A percentile compares a stretch with the other conserved stretches of the same genome.
These are phyloP conservation scores for Sander lucioperca DNA, from an alignment of 2,113 vertebrate species.

Conservation along the genomic window DNA sequence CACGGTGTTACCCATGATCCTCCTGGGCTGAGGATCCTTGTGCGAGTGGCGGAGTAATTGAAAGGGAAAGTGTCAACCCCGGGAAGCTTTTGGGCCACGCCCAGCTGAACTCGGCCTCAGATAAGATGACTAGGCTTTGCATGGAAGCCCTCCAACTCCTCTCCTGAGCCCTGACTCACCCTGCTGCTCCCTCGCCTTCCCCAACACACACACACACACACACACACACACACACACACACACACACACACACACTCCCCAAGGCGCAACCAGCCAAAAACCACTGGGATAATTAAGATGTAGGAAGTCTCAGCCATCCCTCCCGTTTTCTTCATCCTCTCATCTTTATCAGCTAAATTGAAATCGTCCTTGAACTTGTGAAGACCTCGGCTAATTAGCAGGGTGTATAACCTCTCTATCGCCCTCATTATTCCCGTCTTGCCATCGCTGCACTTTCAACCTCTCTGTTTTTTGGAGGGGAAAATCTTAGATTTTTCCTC, in stretches of 20 bases:
- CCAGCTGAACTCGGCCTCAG: conserved; percentile 51
- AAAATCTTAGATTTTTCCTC: conserved; percentile 20
- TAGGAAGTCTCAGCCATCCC: conserved; percentile 65
- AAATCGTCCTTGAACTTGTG: conserved; percentile 80
- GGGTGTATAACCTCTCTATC: conserved; percentile 74
- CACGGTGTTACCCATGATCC: conserved; percentile 19
- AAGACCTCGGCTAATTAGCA: conserved; percentile 77
- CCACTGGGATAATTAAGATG: conserved; percentile 73
- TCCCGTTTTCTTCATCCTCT: conserved; percentile 56
- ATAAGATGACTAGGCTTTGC: conserved; percentile 53
- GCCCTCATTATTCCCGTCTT: conserved; percentile 75
- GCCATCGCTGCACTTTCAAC: conserved; percentile 47
- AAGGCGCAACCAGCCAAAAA: conserved; percentile 45
- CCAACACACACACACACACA: neutral
- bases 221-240: conserved; percentile 13
- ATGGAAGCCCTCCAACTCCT: conserved; percentile 32
- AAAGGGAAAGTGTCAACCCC: conserved; percentile 67
- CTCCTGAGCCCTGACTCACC: conserved; percentile 17
- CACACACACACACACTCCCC: conserved; percentile 30
- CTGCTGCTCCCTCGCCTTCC: neutral
- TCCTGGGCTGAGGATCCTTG: conserved; percentile 27
- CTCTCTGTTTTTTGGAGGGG: neutral
- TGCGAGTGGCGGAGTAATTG: conserved; percentile 59
- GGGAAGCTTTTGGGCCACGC: conserved; percentile 35
- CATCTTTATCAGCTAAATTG: conserved; percentile 81